Evolutionary conservation across 2,113 vertebrate genomes (phyloP).

Genomic region (Petaurus breviceps): DNA sequence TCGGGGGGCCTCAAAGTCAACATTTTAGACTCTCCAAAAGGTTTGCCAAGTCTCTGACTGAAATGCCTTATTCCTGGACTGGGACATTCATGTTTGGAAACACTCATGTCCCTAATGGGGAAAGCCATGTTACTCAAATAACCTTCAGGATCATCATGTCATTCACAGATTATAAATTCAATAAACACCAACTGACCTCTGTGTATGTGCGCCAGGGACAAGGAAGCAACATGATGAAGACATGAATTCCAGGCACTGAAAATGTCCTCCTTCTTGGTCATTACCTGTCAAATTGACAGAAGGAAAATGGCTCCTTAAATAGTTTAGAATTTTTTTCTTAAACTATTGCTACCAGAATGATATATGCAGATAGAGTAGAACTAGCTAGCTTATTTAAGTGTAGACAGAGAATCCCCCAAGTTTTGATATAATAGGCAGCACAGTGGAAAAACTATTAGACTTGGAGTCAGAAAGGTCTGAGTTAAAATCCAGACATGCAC

Average conservation of each 20-base stretch:
- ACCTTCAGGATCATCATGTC: background rate
- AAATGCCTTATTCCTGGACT: background rate
- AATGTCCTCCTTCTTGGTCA: constrained; percentile 78
- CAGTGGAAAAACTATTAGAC: background rate
- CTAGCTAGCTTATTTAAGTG: background rate
- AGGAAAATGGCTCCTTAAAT: background rate
- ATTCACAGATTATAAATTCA: background rate
- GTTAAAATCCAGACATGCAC: background rate
- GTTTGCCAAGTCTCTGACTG: background rate
- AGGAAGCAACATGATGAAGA: constrained; percentile 74
- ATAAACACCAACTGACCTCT: constrained; percentile 73
- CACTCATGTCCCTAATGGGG: background rate
- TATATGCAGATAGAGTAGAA: background rate
- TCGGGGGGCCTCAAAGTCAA: background rate
- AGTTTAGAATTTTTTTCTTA: background rate
- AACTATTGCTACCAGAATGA: background rate
- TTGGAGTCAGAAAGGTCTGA: background rate
- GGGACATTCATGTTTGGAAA: background rate
- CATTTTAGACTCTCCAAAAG: background rate
- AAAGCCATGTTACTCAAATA: background rate
- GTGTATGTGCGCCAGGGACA: constrained; percentile 81
- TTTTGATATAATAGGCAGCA: no score
- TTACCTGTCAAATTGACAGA: constrained; percentile 65
- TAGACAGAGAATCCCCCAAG: fast-evolving
- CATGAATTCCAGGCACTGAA: constrained; percentile 81